These are phyloP conservation scores for Cottoperca gobio DNA, from an alignment of 2,797 vertebrate species.

Conservation along the genomic window DNA sequence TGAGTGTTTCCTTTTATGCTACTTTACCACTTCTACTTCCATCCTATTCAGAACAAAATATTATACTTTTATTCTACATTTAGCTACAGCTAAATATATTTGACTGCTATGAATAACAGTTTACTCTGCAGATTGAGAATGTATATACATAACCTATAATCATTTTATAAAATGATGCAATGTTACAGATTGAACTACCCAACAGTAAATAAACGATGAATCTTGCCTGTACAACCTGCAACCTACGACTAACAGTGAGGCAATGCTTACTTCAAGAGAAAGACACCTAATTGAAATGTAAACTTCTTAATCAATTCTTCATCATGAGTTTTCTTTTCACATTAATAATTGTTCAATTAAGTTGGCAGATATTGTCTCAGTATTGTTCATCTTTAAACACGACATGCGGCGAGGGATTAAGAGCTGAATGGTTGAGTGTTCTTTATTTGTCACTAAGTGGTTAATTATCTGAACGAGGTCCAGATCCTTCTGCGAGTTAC, in stretches of 20 bases:
- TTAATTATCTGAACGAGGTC: conserved; percentile 27
- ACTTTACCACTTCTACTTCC: neutral
- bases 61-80: neutral
- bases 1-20: neutral
- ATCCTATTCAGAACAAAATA: neutral
- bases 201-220: neutral
- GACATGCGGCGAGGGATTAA: conserved; percentile 44
- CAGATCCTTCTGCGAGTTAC: neutral
- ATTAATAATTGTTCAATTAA: neutral
- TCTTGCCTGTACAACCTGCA: neutral
- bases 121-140: neutral
- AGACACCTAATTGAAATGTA: no score
- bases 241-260: no score
- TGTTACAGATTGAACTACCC: neutral
- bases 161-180: neutral
- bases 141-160: neutral
- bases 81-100: no score
- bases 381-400: neutral
- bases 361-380: neutral
- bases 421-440: conserved; percentile 41
- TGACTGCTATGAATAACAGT: neutral
- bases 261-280: no score
- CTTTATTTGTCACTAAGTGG: conserved; percentile 48
- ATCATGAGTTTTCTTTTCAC: neutral
- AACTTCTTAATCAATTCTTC: no score